These are phyloP conservation scores for Brotula barbata DNA, from an alignment of 2,797 vertebrate species.

Conservation along the genomic window DNA sequence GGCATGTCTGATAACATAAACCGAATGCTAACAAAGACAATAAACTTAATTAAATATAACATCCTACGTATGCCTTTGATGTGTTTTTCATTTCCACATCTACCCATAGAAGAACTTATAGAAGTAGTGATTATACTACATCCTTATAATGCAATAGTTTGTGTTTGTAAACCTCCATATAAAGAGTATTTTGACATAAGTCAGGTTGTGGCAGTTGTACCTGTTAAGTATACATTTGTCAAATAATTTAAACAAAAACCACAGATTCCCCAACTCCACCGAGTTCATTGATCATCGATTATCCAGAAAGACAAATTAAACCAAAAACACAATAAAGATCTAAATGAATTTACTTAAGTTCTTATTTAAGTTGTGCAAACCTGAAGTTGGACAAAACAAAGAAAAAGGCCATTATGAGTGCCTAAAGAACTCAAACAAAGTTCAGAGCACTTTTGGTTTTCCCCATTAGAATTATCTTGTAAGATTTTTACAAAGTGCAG, in stretches of 20 bases:
- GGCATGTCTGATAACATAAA: background rate
- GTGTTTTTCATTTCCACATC: slow-evolving; percentile 26
- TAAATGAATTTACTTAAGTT: background rate
- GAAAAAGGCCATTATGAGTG: slow-evolving; percentile 4
- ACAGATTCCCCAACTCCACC: slow-evolving; percentile 6
- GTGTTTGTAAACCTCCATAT: slow-evolving; percentile 25
- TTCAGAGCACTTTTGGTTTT: slow-evolving; percentile 14
- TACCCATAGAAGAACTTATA: background rate
- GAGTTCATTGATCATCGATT: background rate
- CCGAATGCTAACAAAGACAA: too few species aligned
- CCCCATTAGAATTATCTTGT: slow-evolving; percentile 10
- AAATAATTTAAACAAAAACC: background rate
- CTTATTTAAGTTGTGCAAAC: slow-evolving; percentile 6
- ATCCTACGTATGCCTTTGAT: background rate
- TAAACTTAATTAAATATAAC: slow-evolving; percentile 7
- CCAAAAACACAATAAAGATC: slow-evolving; percentile 12
- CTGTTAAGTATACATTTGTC: slow-evolving; percentile 40
- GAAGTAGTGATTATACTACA: slow-evolving; percentile 27
- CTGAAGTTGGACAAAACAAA: slow-evolving; percentile 4
- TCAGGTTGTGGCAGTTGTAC: too few species aligned
- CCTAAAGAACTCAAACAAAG: slow-evolving; percentile 18
- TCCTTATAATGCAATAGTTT: slow-evolving; percentile 27
- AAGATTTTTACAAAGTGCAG: slow-evolving; percentile 24
- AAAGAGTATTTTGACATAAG: too few species aligned
- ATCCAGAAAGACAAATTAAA: too few species aligned